phyloP scores from a whole-genome alignment of 2,797 vertebrate genomes.

The Typhlichthys eigenmanni region DNA sequence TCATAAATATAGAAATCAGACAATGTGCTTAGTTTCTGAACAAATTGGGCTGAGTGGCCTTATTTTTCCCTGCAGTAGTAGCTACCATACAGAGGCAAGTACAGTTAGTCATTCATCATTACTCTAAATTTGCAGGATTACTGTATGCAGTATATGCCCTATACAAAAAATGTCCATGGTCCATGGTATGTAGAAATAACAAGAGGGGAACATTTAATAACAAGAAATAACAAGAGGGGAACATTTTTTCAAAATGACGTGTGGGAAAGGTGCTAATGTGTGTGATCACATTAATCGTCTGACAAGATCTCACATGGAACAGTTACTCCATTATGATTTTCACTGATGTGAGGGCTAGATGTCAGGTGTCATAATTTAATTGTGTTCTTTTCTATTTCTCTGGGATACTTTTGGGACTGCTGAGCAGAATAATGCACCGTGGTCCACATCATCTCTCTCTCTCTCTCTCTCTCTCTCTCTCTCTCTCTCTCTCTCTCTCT shows the following conservation, averaged over 20 bases:
- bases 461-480: conserved; percentile 14
- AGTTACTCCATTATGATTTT: conserved; percentile 81
- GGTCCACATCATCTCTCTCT: conserved; percentile 39
- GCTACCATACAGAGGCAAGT: too few relatives aligned
- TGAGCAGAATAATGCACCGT: conserved; percentile 64
- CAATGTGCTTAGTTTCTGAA: too few relatives aligned
- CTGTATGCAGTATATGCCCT: too few relatives aligned
- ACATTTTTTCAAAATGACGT: conserved; percentile 58
- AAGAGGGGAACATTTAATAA: too few relatives aligned
- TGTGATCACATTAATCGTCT: conserved; percentile 80
- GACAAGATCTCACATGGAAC: conserved; percentile 77
- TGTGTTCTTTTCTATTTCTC: conserved; percentile 82
- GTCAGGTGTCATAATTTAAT: conserved; percentile 88
- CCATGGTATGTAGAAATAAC: conserved; percentile 45
- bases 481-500: conserved; percentile 37
- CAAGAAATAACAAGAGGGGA: too few relatives aligned
- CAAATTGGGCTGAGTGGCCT: too few relatives aligned
- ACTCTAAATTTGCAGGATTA: too few relatives aligned
- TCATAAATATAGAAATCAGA: too few relatives aligned
- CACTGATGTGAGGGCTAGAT: conserved; percentile 78
- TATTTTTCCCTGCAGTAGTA: too few relatives aligned
- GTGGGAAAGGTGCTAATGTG: conserved; percentile 73
- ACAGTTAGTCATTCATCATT: too few relatives aligned
- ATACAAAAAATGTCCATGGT: conserved; percentile 12
- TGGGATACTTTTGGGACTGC: conserved; percentile 68